A percentile compares a stretch with the other conserved stretches of the same genome.
phyloP scores from a whole-genome alignment of 2,888 invertebrate species.

The Leptogaster cylindrica region DNA sequence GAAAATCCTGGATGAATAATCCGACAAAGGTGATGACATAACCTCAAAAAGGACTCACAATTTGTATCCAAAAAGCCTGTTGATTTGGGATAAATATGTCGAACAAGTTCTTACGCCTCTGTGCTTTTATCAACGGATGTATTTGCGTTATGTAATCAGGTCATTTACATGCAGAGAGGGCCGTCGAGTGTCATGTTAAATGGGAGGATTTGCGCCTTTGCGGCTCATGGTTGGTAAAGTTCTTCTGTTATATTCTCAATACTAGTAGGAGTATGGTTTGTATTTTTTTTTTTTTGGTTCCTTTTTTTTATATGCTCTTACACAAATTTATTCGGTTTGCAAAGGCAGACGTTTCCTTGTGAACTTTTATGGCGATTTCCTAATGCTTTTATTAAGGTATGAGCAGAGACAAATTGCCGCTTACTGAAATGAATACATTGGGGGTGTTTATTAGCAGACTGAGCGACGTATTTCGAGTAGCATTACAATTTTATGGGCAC shows the following conservation, averaged over 20 bases:
- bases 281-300: too few relatives aligned
- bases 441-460: conserved; percentile 26
- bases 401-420: conserved; percentile 27
- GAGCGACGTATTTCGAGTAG: too few relatives aligned
- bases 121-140: background rate
- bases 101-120: conserved; percentile 3
- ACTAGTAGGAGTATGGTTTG: too few relatives aligned
- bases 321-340: conserved; percentile 25
- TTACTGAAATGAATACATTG: conserved; percentile 33
- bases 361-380: conserved; percentile 16
- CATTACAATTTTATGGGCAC: too few relatives aligned
- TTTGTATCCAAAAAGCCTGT: background rate
- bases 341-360: background rate
- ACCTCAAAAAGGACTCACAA: background rate
- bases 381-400: conserved; percentile 21
- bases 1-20: background rate
- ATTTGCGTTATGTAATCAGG: background rate
- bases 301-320: conserved; percentile 7
- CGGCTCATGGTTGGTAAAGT: too few relatives aligned
- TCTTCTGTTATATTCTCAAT: too few relatives aligned
- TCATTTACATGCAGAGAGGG: conserved; percentile 17
- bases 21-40: conserved; percentile 8
- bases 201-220: conserved; percentile 10
- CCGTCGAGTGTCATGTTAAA: conserved; percentile 21
- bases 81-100: conserved; percentile 10